phyloP scores from a whole-genome alignment of 2,113 vertebrate genomes.

The Diglossa brunneiventris region DNA sequence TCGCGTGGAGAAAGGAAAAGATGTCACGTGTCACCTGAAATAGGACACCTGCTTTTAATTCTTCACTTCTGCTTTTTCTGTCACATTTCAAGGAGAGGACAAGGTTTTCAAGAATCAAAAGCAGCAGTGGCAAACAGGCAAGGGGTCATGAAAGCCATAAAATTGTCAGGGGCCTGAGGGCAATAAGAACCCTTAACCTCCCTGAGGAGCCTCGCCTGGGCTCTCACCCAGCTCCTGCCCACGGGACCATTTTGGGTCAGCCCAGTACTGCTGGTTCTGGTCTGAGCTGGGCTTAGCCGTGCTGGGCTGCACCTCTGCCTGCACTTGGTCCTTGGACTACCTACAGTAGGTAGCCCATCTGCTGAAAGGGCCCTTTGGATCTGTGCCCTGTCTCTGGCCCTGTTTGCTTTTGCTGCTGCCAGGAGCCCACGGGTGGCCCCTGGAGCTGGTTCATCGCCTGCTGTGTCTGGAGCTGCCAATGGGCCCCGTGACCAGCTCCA shows the following conservation, averaged over 20 bases:
- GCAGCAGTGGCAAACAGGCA: background rate
- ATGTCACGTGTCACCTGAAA: background rate
- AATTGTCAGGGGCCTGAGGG: background rate
- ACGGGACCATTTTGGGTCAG: background rate
- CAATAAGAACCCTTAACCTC: background rate
- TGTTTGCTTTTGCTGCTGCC: background rate
- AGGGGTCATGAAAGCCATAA: background rate
- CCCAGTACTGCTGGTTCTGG: background rate
- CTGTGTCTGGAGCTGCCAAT: accelerated
- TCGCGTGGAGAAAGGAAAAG: background rate
- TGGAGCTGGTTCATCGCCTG: background rate
- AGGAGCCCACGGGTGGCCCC: background rate
- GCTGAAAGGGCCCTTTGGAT: background rate
- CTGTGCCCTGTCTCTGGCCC: background rate
- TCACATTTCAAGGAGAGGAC: background rate
- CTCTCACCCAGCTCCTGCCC: background rate
- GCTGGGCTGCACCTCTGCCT: background rate
- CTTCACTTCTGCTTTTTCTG: background rate
- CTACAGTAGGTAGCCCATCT: background rate
- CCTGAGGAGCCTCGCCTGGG: background rate
- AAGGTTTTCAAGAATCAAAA: background rate
- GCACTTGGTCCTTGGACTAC: background rate
- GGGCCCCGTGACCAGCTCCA: background rate
- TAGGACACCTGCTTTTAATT: background rate
- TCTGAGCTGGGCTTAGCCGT: background rate